Evolutionary conservation across 23 tunicate genomes (phyloP).

Genomic region (Ascidia mentula): DNA sequence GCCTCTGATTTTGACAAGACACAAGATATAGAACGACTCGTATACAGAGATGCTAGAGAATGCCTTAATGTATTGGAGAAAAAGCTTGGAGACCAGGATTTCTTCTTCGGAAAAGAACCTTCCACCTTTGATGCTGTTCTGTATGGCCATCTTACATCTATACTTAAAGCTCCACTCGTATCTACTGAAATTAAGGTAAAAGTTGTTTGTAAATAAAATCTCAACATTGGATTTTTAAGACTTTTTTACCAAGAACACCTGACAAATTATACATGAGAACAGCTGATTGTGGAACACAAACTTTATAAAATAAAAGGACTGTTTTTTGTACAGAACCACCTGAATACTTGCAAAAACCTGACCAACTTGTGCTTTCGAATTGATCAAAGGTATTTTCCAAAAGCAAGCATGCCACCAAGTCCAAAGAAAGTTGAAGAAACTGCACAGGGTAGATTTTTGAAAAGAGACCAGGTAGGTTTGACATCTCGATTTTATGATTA

Average conservation of each 20-base stretch:
- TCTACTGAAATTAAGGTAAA: slow-evolving; percentile 75
- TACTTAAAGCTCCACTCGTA: slow-evolving; percentile 62
- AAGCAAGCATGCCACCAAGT: background rate
- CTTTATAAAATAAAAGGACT: background rate
- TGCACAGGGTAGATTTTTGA: background rate
- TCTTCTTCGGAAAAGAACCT: slow-evolving; percentile 71
- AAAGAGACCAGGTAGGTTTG: slow-evolving; percentile 2
- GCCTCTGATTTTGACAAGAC: background rate
- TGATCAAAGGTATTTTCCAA: slow-evolving; percentile 27
- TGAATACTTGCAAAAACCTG: slow-evolving; percentile 62
- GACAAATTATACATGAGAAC: no score
- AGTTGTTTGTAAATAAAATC: no score
- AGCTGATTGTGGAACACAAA: no score
- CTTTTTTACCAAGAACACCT: no score
- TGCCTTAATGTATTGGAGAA: slow-evolving; percentile 57
- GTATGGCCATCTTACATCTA: slow-evolving; percentile 56
- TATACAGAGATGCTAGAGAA: slow-evolving; percentile 43
- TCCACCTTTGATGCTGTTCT: slow-evolving; percentile 85
- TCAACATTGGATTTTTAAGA: no score
- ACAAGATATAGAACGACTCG: slow-evolving; percentile 25
- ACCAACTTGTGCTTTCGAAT: slow-evolving; percentile 41
- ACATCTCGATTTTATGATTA: background rate
- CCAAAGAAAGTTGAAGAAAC: background rate
- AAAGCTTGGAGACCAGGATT: slow-evolving; percentile 32
- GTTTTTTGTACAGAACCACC: slow-evolving; percentile 38